Evolutionary conservation across 2,888 invertebrate species (phyloP), one percentile per base, ranked within the genome.

Genomic region (Melangyna quadrimaculata): DNA sequence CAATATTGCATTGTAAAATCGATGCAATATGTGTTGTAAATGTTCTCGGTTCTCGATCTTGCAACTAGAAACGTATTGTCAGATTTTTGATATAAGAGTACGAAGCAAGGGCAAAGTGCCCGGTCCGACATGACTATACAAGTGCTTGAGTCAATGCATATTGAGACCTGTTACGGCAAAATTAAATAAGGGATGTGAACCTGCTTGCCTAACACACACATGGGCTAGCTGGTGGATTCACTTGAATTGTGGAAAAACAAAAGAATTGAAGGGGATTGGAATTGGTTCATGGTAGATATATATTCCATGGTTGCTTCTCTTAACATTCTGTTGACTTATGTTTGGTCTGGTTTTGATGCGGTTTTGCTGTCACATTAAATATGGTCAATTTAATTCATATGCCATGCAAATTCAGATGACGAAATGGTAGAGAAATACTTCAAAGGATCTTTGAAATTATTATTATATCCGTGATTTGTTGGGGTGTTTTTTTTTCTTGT

Each of bases 41-140:
- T 88, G 87, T 78, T 89, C 84, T 89, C 77, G 87, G 73, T 40
- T 89, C 84, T 89, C 79, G 88, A 73, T 45, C 51, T 89, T 91
- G 89, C 89, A 90, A 89, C 89, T 89, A 88, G 89, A 90, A 91
- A 91, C 91, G 92, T 91, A 91, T 91, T 91, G 91, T 89, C 73
- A 27, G 73, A 63, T 72, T 70, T 72, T 55, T 27, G 75, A 72
- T 80, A 74, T 65, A 78, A n/a, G 29, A 24, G 2, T 4, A 27
- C 40, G 24, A 6, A 10, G n/a, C 9, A 53, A 45, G 40, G 45
- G 35, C 8, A 63, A n/a, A 77, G 45, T 29, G 69, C 37, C 53
- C 57, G 19, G 22, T n/a, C 32, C 19, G 17, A 17, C 35, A 55
- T 19, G 63, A 43, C 27, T 14, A n/a, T 63, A 72, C 77, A 81